Conservation (phyloP, 2,888 invertebrate species). For the Hofmannophila pseudospretella region DNA sequence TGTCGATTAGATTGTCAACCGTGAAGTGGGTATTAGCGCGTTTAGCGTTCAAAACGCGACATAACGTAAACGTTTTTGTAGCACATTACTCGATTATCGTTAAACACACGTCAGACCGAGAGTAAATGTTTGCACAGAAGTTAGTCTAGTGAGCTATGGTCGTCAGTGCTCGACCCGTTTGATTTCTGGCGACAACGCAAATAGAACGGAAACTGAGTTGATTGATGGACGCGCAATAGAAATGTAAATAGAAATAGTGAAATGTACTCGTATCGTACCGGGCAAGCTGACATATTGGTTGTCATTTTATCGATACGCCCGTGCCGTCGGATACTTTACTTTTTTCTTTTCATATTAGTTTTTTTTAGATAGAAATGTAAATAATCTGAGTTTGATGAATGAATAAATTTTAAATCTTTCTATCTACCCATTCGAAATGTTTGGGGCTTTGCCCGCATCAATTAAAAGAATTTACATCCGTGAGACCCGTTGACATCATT, state of each 20-base stretch:
- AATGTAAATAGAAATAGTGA: slow-evolving; percentile 9
- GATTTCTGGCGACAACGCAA: slow-evolving; percentile 23
- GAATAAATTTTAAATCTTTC: too few relatives aligned
- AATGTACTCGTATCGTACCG: too few relatives aligned
- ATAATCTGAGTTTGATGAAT: too few relatives aligned
- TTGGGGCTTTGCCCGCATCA: too few relatives aligned
- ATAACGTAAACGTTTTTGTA: slow-evolving; percentile 54
- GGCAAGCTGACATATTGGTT: slow-evolving; percentile 7
- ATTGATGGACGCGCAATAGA: slow-evolving; percentile 19
- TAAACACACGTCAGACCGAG: slow-evolving; percentile 46
- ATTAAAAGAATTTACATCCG: not conserved
- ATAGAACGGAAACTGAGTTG: slow-evolving; percentile 21
- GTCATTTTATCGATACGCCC: too few relatives aligned
- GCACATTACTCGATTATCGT: slow-evolving; percentile 56
- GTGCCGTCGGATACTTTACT: too few relatives aligned
- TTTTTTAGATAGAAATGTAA: too few relatives aligned
- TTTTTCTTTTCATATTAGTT: too few relatives aligned
- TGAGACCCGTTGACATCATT: slow-evolving; percentile 1
- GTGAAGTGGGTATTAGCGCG: slow-evolving; percentile 41
- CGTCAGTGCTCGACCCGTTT: slow-evolving; percentile 21
- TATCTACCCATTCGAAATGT: too few relatives aligned
- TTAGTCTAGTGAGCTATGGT: slow-evolving; percentile 35
- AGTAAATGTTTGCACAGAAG: slow-evolving; percentile 53
- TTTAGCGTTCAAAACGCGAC: slow-evolving; percentile 45
- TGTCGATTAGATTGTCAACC: slow-evolving; percentile 32